Evolutionary conservation across 2,888 invertebrate species (phyloP).

Genomic region (Synergus itoensis): DNA sequence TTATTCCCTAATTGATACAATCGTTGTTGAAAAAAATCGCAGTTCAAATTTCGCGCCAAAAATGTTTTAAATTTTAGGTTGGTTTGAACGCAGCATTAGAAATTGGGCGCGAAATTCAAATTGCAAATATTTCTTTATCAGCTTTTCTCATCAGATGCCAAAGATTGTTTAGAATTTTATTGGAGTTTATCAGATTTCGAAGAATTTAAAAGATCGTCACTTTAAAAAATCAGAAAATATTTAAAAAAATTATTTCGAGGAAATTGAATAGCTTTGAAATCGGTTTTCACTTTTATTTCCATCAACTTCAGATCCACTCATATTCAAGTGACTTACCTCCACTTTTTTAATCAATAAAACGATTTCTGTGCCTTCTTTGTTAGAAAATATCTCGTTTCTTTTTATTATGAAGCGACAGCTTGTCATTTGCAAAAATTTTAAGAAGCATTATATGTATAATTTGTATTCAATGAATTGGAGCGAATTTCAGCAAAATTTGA

Average conservation of each 20-base stretch:
- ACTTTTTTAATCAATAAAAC: neutral
- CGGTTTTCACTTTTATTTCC: neutral
- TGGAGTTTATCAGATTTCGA: neutral
- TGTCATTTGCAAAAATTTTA: neutral
- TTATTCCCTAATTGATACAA: too few species aligned
- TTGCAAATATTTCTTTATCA: neutral
- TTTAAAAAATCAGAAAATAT: neutral
- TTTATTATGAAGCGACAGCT: neutral
- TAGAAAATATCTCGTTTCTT: neutral
- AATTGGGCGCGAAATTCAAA: neutral
- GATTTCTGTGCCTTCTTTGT: neutral
- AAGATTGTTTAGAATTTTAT: too few species aligned
- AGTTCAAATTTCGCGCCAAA: neutral
- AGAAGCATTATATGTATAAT: neutral
- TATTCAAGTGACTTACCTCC: neutral
- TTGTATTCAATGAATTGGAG: neutral
- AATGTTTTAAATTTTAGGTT: neutral
- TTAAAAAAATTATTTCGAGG: neutral
- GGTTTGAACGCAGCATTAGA: neutral
- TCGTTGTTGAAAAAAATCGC: too few species aligned
- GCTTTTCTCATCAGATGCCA: neutral
- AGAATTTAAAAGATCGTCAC: neutral
- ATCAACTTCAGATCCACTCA: neutral
- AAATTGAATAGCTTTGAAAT: neutral
- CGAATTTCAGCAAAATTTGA: too few species aligned